Base-by-base conservation (phyloP, 2,113 vertebrate species). In the Cyanoliseus patagonus region DNA sequence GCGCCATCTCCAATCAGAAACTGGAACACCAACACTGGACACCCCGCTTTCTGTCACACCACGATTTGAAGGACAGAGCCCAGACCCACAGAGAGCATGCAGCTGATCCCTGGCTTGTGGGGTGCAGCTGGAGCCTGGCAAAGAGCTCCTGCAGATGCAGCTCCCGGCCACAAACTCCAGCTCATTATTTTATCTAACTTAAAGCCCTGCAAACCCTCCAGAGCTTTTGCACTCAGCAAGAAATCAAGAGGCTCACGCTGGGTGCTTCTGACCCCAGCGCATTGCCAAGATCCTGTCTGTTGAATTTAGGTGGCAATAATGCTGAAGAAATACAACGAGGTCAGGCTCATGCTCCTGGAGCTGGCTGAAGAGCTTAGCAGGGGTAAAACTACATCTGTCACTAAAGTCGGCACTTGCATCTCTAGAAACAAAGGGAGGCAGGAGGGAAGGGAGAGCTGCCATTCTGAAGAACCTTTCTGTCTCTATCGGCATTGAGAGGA, bases 351-450 rank as follows among this genome's bases (percentile, higher is more conserved):
- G 31, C 86, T 87, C 95, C 74, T 1, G 1, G 67, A 55, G 39
- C 76, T 9, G 61, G 63, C 78, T 55, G 79, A 42, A 88, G 76
- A 88, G 80, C 83, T 42, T 39, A 82, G 88, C 83, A 47, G 92
- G 88, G 83, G 81, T 57, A 89, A 39, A 89, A 92, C 67, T 28
- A 31, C 92, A 90, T 87, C 86, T 89, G 86, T 83, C 92, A 91
- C 61, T 8, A 1, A 44, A 10, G 16, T 17, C 2, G 0, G 93
- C 92, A 81, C 63, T 4, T 28, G 42, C 75, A 51, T 33, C 88
- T 70, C 92, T 6, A 64, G 86, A 84, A 22, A 88, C 66, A 92
- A 90, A 92, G 76, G 73, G 37, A 91, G 63, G 52, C 79, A 61
- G 87, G 49, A 68, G 81, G 83, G 39, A 70, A 80, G 78, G 41